phyloP scores from a whole-genome alignment of 2,797 vertebrate species.

The Brachyalestes nurse region DNA sequence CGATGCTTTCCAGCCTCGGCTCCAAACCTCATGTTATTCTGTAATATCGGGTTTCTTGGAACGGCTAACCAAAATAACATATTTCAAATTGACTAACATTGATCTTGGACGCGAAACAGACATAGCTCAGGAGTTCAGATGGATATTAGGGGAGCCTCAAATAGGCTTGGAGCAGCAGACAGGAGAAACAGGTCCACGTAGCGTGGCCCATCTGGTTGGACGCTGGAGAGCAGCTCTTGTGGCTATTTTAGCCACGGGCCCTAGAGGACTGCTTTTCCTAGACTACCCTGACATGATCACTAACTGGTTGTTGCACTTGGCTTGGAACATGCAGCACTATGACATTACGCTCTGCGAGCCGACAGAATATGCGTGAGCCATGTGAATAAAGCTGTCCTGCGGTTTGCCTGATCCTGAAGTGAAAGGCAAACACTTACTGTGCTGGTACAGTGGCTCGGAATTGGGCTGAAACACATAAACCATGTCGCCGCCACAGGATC shows the following conservation, averaged over 20 bases:
- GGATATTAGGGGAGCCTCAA: conserved; percentile 61
- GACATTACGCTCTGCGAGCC: conserved; percentile 9
- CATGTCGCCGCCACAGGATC: neutral
- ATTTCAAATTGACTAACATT: conserved; percentile 76
- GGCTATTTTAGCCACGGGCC: conserved; percentile 30
- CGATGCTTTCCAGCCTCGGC: conserved; percentile 65
- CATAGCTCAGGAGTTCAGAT: conserved; percentile 60
- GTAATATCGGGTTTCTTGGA: conserved; percentile 75
- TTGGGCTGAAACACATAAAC: conserved; percentile 1
- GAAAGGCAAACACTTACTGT: conserved; percentile 14
- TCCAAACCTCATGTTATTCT: conserved; percentile 69
- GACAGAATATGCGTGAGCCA: neutral
- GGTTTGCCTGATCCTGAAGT: conserved; percentile 3
- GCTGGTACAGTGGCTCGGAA: neutral
- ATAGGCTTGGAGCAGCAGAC: conserved; percentile 24
- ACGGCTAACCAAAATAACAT: conserved; percentile 78
- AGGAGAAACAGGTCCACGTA: conserved; percentile 20
- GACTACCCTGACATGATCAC: neutral
- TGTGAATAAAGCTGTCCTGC: conserved; percentile 18
- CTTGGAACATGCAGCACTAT: conserved; percentile 4
- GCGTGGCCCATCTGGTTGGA: conserved; percentile 20
- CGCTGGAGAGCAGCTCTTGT: conserved; percentile 14
- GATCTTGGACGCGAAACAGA: conserved; percentile 72
- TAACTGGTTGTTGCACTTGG: conserved; percentile 12
- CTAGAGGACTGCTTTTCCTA: neutral